Evolutionary conservation across 2,888 invertebrate genomes (phyloP), one percentile per base, ranked within the genome.

Genomic region (Drosophila austrosaltans): DNA sequence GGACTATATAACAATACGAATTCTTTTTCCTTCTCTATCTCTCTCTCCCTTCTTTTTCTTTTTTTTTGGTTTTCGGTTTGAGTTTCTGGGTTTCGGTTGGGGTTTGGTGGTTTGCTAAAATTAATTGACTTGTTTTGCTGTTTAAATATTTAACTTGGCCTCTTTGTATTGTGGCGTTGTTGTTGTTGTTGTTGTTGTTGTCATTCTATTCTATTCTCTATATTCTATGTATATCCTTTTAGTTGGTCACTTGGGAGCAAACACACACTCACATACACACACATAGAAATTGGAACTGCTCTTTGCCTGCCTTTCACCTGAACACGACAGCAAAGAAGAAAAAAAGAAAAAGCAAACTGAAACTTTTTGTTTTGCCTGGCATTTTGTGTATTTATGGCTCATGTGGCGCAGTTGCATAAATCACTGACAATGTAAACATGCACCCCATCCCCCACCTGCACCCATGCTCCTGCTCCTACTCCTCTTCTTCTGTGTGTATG

Each of bases 51-150:
- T 36, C 5, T 8, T 20, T 56, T 30, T 12, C 8, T 10, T 32
- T 56, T 4, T 3, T 1, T 20, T 20, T 39, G 56, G 56, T 5
- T 36, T 36, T 36, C 1, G 36, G 1, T 36, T 36, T 5, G 0
- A 12, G 56, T 20, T 20, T 36, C 4, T 1, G n/a, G 7, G 48
- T 62, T 22, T 20, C 2, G 56, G 65, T 64, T 60, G 65, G 69
- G 63, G 72, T 66, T 70, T 65, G 58, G 80, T 72, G 81, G 82
- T 82, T 89, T 89, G 90, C 10, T 48, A 48, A 89, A 90, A 91
- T 91, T 91, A 91, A 91, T 91, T 91, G 91, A 91, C 91, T 91
- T 91, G 91, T 89, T 80, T 78, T 80, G 48, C 72, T 82, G 86
- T 84, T 91, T 90, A 91, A 91, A 91, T 91, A 91, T 91, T 91